A percentile compares a stretch with the other conserved stretches of the same genome.
phyloP scores from a whole-genome alignment of 1,140 invertebrate genomes.

The Eurosta solidaginis region DNA sequence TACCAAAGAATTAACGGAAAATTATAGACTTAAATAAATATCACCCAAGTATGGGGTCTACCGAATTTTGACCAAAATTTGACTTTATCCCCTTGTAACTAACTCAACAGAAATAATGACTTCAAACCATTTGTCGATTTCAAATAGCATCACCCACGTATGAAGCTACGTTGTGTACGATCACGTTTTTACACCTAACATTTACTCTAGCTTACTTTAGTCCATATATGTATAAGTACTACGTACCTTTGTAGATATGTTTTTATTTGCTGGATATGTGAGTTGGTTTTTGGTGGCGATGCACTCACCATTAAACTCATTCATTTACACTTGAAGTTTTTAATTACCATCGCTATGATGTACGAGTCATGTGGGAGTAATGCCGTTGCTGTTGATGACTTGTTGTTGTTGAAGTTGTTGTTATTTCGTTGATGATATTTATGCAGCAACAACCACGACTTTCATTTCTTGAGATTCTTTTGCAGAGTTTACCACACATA shows the following conservation, averaged over 20 bases:
- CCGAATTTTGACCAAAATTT: too few species aligned
- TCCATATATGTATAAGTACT: too few species aligned
- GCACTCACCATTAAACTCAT: conserved; percentile 27
- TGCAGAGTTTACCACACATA: background rate
- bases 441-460: background rate
- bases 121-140: too few species aligned
- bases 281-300: background rate
- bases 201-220: too few species aligned
- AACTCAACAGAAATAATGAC: too few species aligned
- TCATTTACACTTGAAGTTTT: conserved; percentile 28
- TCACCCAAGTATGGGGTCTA: too few species aligned
- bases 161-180: too few species aligned
- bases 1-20: too few species aligned
- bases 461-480: background rate
- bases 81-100: too few species aligned
- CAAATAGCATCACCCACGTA: too few species aligned
- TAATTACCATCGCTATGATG: conserved; percentile 25
- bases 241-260: background rate
- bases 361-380: conserved; percentile 11
- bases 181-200: too few species aligned
- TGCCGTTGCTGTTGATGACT: background rate
- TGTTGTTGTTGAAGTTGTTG: background rate
- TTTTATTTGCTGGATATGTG: background rate
- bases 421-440: background rate
- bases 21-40: too few species aligned